A percentile compares a stretch with the other conserved stretches of the same genome.
Evolutionary conservation across 2,888 invertebrate species (phyloP).

Genomic region (Agriopis aurantiaria): DNA sequence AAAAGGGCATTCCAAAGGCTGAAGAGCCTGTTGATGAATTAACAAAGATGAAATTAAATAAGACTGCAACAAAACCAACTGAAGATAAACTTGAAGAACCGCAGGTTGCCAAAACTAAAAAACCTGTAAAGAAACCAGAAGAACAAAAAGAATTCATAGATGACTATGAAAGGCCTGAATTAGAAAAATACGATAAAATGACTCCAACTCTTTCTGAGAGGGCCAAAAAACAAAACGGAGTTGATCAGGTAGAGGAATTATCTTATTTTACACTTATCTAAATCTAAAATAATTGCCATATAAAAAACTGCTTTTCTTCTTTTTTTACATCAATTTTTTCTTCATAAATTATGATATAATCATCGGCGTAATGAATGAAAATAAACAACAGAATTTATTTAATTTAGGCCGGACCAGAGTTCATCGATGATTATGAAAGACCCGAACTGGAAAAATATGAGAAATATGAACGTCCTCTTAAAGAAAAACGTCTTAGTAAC

Average conservation of each 20-base stretch:
- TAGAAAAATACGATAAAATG: conserved; percentile 89
- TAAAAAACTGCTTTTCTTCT: neutral
- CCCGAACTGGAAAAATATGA: conserved; percentile 90
- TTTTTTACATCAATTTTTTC: neutral
- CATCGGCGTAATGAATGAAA: neutral
- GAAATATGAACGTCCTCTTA: conserved; percentile 78
- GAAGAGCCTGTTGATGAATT: conserved; percentile 80
- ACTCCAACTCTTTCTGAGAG: conserved; percentile 77
- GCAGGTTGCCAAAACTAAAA: conserved; percentile 74
- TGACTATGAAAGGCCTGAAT: conserved; percentile 91
- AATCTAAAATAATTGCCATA: neutral
- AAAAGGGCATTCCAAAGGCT: conserved; percentile 74
- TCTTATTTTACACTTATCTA: neutral
- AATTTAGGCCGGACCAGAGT: conserved; percentile 74
- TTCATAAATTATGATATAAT: neutral
- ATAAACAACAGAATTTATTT: conserved; percentile 1
- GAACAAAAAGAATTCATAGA: conserved; percentile 86
- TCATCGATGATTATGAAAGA: conserved; percentile 90
- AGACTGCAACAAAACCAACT: conserved; percentile 69
- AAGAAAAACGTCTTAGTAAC: conserved; percentile 76
- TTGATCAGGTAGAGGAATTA: conserved; percentile 68
- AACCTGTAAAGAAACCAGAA: conserved; percentile 72
- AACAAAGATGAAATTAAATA: conserved; percentile 75
- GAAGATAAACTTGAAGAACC: conserved; percentile 74
- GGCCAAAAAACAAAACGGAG: conserved; percentile 78